Conservation (phyloP, 2,113 vertebrate genomes). For the Lampris megalopsis region DNA sequence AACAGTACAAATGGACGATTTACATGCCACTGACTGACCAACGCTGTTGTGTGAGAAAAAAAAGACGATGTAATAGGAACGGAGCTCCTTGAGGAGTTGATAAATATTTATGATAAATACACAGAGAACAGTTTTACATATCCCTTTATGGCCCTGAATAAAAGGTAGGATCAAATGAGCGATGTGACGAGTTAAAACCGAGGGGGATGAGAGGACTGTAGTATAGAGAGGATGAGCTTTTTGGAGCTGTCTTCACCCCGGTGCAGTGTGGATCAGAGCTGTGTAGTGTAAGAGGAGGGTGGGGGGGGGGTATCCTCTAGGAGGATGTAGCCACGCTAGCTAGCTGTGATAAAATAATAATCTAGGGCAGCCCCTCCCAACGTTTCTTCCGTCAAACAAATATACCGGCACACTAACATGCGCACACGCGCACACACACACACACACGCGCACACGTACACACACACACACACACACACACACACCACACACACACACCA, state of each 20-base stretch:
- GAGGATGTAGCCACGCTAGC: constrained; percentile 64
- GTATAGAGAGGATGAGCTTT: constrained; percentile 11
- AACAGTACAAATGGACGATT: too few species aligned
- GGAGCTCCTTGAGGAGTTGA: neutral
- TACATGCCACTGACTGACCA: too few species aligned
- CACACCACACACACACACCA: too few species aligned
- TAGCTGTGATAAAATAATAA: constrained; percentile 82
- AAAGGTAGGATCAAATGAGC: constrained; percentile 5
- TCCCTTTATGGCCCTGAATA: neutral
- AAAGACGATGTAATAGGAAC: neutral
- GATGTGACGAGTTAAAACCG: constrained; percentile 17
- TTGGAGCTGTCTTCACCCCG: constrained; percentile 31
- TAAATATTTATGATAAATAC: neutral
- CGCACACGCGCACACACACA: constrained; percentile 29
- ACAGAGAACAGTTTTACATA: neutral
- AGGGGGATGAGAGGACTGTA: neutral
- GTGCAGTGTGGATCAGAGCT: constrained; percentile 53
- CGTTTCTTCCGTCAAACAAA: constrained; percentile 25
- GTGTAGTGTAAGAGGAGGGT: constrained; percentile 35
- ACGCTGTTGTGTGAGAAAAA: too few species aligned
- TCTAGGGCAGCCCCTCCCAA: constrained; percentile 78
- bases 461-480: constrained; percentile 24
- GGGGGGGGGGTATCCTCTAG: constrained; percentile 69
- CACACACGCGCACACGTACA: constrained; percentile 1
- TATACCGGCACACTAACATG: constrained; percentile 41